Conservation (phyloP, 1,140 invertebrate species). For the Pachypsylla venusta region DNA sequence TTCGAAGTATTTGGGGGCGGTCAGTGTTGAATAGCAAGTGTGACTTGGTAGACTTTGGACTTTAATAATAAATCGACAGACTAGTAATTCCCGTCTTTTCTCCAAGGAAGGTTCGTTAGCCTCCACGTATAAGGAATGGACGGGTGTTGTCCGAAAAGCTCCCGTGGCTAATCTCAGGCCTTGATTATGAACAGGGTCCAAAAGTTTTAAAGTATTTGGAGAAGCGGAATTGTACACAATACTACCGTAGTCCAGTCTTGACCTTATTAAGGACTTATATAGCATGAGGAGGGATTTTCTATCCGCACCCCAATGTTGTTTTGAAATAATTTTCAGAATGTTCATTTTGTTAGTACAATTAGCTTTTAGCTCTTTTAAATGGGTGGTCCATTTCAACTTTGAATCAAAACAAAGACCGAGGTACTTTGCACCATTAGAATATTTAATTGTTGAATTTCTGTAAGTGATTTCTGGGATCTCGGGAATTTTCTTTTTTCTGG, state of each 20-base stretch:
- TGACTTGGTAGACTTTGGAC: not conserved
- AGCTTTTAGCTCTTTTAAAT: not conserved
- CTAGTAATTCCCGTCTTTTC: not conserved
- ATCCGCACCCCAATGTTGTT: constrained; percentile 8
- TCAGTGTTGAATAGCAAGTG: not conserved
- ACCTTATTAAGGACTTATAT: not conserved
- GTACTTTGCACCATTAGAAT: not conserved
- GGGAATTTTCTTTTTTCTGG: not conserved
- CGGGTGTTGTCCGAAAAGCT: constrained; percentile 2
- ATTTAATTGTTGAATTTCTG: not conserved
- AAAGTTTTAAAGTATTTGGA: not conserved
- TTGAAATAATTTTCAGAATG: not conserved
- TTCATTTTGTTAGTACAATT: not conserved
- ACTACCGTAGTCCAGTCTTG: constrained; percentile 5
- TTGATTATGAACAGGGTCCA: not conserved
- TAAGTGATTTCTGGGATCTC: not conserved
- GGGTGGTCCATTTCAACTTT: not conserved
- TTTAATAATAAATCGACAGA: not conserved
- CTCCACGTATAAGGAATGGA: not conserved
- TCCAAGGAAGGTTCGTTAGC: not conserved
- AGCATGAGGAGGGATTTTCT: not conserved
- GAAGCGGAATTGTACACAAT: not conserved
- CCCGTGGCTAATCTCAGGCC: constrained; percentile 5
- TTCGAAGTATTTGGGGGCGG: too few species aligned
- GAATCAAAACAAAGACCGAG: not conserved